Evolutionary conservation across 1,140 invertebrate species (phyloP).

Genomic region (Calycopis cecrops): DNA sequence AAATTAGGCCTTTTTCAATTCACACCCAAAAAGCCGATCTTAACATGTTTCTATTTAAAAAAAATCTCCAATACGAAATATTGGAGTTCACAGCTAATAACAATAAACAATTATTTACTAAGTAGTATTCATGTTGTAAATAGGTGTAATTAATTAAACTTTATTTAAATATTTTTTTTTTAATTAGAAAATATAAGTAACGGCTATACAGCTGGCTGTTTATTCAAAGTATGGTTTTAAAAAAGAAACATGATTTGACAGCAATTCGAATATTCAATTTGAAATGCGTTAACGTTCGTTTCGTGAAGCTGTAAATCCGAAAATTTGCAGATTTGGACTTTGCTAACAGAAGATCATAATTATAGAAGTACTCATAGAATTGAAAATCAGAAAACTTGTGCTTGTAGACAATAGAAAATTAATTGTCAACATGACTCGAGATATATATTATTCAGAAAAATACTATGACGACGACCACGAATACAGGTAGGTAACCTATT

Average conservation of each 20-base stretch:
- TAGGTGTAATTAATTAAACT: no score
- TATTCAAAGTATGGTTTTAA: background rate
- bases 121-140: no score
- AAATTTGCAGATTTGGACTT: constrained; percentile 20
- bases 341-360: background rate
- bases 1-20: no score
- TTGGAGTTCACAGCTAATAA: no score
- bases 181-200: no score
- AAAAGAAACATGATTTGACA: constrained; percentile 7
- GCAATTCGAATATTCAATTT: constrained; percentile 44
- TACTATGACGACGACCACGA: constrained; percentile 92
- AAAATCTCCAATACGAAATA: no score
- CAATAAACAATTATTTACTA: no score
- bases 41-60: no score
- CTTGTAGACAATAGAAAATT: background rate
- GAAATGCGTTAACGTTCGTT: constrained; percentile 40
- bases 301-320: constrained; percentile 20
- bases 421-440: constrained; percentile 56
- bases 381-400: background rate
- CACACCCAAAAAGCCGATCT: no score
- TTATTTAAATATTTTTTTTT: no score
- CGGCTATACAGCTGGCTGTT: background rate
- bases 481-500: constrained; percentile 86
- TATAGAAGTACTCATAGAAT: background rate
- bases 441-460: constrained; percentile 94